Conservation (phyloP, 2,888 invertebrate species). For the Sinopyrophorus schimmeli region DNA sequence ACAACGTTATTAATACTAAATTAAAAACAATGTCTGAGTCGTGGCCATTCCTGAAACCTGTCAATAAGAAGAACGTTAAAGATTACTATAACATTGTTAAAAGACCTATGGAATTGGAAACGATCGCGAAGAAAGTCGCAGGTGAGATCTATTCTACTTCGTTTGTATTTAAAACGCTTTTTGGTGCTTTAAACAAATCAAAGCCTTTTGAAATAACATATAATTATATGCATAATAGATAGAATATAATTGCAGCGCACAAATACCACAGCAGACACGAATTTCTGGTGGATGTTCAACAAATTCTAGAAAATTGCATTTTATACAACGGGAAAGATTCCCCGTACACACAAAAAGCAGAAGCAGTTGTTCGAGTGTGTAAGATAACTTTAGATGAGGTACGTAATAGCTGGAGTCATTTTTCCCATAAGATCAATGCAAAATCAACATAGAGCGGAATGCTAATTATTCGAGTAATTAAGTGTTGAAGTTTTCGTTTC, state of each 20-base stretch:
- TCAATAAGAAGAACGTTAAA: constrained; percentile 93
- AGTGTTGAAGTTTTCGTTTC: no score
- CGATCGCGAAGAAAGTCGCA: constrained; percentile 84
- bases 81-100: constrained; percentile 94
- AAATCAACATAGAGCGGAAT: no score
- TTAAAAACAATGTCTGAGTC: constrained; percentile 87
- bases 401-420: no score
- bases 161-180: no score
- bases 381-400: constrained; percentile 75
- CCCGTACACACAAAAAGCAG: constrained; percentile 84
- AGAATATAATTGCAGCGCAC: constrained; percentile 69
- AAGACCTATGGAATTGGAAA: constrained; percentile 94
- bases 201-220: no score
- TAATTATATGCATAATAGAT: no score
- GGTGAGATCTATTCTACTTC: no score
- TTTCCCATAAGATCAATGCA: no score
- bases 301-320: constrained; percentile 85
- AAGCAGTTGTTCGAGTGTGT: constrained; percentile 74
- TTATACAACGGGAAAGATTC: constrained; percentile 91
- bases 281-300: constrained; percentile 85
- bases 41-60: constrained; percentile 96
- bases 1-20: constrained; percentile 84
- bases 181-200: no score
- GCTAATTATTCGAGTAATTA: no score
- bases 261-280: constrained; percentile 90